Evolutionary conservation across 2,888 invertebrate species (phyloP).

Genomic region (Eueremaeus valkanovi): DNA sequence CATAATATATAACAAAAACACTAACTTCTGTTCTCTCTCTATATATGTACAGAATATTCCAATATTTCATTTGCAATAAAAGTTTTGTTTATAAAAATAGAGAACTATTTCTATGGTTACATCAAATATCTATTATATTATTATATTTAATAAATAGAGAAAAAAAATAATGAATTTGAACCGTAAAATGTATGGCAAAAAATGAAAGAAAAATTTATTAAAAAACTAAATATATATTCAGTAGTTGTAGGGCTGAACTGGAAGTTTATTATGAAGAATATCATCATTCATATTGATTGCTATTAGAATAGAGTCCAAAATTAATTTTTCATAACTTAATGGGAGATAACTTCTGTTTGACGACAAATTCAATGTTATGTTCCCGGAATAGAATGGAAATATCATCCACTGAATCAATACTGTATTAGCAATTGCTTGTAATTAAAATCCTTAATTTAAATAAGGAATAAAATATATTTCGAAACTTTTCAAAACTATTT

Average conservation of each 20-base stretch:
- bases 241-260: neutral
- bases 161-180: conserved; percentile 4
- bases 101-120: conserved; percentile 26
- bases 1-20: neutral
- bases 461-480: too few relatives aligned
- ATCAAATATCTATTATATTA: conserved; percentile 19
- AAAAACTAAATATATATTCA: neutral
- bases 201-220: neutral
- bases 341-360: neutral
- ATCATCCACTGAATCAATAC: too few relatives aligned
- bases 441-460: too few relatives aligned
- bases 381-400: too few relatives aligned
- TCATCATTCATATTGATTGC: too few relatives aligned
- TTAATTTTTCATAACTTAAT: neutral
- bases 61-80: neutral
- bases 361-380: neutral
- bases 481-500: too few relatives aligned
- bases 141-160: conserved; percentile 30
- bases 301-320: too few relatives aligned
- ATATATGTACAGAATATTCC: neutral
- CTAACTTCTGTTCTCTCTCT: neutral
- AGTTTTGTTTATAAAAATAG: conserved; percentile 31
- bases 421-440: too few relatives aligned
- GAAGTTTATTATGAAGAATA: neutral
- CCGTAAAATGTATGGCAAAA: conserved; percentile 5